These are phyloP conservation scores for Triplophysa tibetana DNA, from an alignment of 2,113 vertebrate species.

Conservation along the genomic window DNA sequence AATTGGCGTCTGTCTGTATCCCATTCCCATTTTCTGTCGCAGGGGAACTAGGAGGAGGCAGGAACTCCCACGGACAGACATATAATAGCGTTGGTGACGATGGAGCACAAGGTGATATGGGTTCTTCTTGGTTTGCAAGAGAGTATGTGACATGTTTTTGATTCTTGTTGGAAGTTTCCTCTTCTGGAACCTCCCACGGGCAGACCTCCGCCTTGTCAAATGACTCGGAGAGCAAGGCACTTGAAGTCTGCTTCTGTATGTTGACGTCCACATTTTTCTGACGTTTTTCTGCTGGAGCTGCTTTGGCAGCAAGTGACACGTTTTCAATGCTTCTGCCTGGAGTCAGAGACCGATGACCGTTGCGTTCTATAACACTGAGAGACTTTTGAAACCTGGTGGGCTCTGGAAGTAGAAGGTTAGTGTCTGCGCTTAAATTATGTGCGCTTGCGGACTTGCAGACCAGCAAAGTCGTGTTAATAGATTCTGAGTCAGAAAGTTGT, in stretches of 20 bases:
- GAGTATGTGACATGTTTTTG: conserved; percentile 79
- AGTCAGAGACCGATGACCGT: conserved; percentile 68
- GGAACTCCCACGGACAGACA: conserved; percentile 73
- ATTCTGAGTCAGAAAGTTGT: conserved; percentile 73
- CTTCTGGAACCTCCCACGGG: conserved; percentile 68
- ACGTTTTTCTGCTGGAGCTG: conserved; percentile 42
- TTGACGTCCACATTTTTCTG: conserved; percentile 59
- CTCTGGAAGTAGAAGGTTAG: conserved; percentile 71
- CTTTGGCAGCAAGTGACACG: conserved; percentile 54
- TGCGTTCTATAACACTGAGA: conserved; percentile 66
- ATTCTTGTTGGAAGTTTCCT: conserved; percentile 56
- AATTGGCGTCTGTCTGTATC: conserved; percentile 55
- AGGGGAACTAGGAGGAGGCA: conserved; percentile 51
- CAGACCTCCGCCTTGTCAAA: conserved; percentile 65
- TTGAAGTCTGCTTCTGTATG: conserved; percentile 66
- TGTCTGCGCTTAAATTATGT: conserved; percentile 81
- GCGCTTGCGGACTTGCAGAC: conserved; percentile 88
- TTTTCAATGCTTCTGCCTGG: conserved; percentile 65
- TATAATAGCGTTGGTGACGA: conserved; percentile 53
- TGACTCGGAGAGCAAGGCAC: conserved; percentile 64
- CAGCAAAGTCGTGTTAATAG: conserved; percentile 72
- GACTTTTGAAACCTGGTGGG: conserved; percentile 79
- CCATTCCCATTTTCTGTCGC: conserved; percentile 41
- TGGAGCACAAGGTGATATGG: conserved; percentile 31
- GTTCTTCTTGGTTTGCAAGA: conserved; percentile 61